A percentile compares a stretch with the other conserved stretches of the same genome.
Evolutionary conservation across 2,888 invertebrate genomes (phyloP).

Genomic region (Noctuana brunneofusca): DNA sequence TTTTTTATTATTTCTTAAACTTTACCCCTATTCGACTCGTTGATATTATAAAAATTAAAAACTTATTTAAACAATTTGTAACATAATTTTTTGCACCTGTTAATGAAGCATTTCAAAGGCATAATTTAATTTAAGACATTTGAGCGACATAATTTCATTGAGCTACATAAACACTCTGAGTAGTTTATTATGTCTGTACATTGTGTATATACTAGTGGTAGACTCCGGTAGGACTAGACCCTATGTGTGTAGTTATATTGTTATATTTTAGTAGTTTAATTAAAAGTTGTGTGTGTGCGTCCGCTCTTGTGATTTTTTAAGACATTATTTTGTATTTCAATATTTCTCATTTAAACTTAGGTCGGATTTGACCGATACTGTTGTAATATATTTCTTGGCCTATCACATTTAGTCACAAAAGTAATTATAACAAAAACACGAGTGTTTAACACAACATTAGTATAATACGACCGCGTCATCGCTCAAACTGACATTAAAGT

Average conservation of each 20-base stretch:
- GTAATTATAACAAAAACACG: slow-evolving; percentile 10
- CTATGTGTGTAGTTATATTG: slow-evolving; percentile 62
- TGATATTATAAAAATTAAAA: background rate
- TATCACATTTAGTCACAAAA: slow-evolving; percentile 25
- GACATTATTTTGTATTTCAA: slow-evolving; percentile 43
- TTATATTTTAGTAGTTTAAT: slow-evolving; percentile 61
- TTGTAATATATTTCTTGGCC: slow-evolving; percentile 35
- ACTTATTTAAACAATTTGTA: slow-evolving; percentile 15
- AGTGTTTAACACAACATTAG: slow-evolving; percentile 11
- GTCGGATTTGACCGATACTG: slow-evolving; percentile 10
- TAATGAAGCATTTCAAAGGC: slow-evolving; percentile 57
- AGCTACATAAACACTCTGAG: slow-evolving; percentile 29
- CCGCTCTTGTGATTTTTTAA: slow-evolving; percentile 52
- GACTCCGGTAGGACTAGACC: slow-evolving; percentile 60
- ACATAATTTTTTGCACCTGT: slow-evolving; percentile 65
- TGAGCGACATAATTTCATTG: slow-evolving; percentile 1
- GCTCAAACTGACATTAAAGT: too few relatives aligned
- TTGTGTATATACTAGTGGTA: slow-evolving; percentile 77
- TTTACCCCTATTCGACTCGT: background rate
- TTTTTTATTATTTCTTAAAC: too few relatives aligned
- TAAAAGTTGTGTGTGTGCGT: slow-evolving; percentile 50
- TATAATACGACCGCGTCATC: too few relatives aligned
- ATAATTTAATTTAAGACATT: slow-evolving; percentile 15
- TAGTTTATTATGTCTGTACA: slow-evolving; percentile 63
- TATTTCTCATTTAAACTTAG: slow-evolving; percentile 2